A percentile compares a stretch with the other conserved stretches of the same genome.
Evolutionary conservation across 2,797 vertebrate genomes (phyloP).

Genomic region (Acanthurus tractus): DNA sequence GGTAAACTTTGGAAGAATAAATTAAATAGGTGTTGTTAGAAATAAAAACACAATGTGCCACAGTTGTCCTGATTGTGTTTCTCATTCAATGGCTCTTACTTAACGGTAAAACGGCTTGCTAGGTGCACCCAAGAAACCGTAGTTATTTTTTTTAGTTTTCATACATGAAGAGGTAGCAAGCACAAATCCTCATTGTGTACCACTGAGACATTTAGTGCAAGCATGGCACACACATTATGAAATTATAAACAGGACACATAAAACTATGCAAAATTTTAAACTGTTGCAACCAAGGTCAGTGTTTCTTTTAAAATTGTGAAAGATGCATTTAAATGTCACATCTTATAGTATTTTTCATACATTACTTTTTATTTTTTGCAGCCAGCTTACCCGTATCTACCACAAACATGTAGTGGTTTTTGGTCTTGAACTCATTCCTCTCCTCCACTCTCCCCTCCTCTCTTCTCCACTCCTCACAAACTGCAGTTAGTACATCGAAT

Average conservation of each 20-base stretch:
- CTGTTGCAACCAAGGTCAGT: background rate
- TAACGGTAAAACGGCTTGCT: too few relatives aligned
- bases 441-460: background rate
- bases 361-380: background rate
- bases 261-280: background rate
- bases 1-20: too few relatives aligned
- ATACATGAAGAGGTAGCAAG: background rate
- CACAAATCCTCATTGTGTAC: background rate
- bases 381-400: background rate
- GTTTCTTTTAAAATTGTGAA: background rate
- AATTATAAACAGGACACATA: background rate
- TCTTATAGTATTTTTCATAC: slow-evolving; percentile 1
- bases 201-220: background rate
- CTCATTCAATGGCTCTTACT: too few relatives aligned
- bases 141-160: background rate
- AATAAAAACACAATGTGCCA: too few relatives aligned
- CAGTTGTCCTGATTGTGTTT: too few relatives aligned
- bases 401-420: background rate
- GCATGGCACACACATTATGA: background rate
- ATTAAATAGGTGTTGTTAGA: too few relatives aligned
- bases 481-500: slow-evolving; percentile 9
- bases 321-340: background rate
- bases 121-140: too few relatives aligned
- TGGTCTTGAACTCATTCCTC: slow-evolving; percentile 13
- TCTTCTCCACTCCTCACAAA: too few relatives aligned